Evolutionary conservation across 2,113 vertebrate species (phyloP).

Genomic region (Microtus pennsylvanicus): DNA sequence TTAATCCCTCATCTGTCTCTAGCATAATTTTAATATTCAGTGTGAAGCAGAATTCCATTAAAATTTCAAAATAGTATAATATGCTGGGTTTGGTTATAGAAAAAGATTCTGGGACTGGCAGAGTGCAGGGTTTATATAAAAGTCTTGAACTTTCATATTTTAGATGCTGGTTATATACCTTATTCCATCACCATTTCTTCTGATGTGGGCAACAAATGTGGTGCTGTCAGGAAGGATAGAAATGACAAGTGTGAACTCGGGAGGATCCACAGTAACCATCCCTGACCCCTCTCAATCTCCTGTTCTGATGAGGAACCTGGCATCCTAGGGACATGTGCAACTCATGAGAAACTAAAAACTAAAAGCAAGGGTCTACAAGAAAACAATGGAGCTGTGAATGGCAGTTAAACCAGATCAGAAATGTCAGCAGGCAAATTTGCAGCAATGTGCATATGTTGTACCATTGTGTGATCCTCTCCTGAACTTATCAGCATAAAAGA

Average conservation of each 20-base stretch:
- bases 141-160: background rate
- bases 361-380: background rate
- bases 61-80: background rate
- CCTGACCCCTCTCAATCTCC: background rate
- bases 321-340: too few species aligned
- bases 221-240: background rate
- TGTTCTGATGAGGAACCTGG: too few species aligned
- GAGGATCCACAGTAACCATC: background rate
- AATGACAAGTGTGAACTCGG: too few species aligned
- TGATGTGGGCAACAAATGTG: background rate
- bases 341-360: background rate
- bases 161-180: rapidly evolving
- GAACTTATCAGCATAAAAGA: background rate
- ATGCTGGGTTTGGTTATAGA: background rate
- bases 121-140: background rate
- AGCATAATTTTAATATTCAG: background rate
- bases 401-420: too few species aligned
- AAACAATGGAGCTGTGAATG: background rate
- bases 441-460: background rate
- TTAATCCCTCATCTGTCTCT: background rate
- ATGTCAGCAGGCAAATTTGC: too few species aligned
- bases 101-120: background rate
- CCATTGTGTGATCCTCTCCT: too few species aligned
- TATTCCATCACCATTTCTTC: background rate
- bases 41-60: background rate